Evolutionary conservation across 2,888 invertebrate genomes (phyloP).

Genomic region (Pterostichus niger): DNA sequence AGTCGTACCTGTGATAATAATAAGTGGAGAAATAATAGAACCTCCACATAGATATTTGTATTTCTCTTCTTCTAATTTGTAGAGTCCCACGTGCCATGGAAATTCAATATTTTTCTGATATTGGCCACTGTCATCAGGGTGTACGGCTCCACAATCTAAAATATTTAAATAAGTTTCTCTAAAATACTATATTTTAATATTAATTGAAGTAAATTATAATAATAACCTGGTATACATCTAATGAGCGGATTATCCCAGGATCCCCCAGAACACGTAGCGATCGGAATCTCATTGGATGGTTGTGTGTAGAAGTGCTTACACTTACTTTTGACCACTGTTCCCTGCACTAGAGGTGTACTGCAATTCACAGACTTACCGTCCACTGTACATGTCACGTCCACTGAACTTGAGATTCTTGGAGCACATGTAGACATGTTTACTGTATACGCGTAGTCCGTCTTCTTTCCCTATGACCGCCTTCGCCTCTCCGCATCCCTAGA

Average conservation of each 20-base stretch:
- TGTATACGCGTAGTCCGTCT: no score
- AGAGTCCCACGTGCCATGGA: slow-evolving; percentile 8
- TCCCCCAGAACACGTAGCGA: slow-evolving; percentile 56
- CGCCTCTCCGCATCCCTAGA: no score
- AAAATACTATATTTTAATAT: not conserved
- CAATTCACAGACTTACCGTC: slow-evolving; percentile 47
- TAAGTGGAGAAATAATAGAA: not conserved
- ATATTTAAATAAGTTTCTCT: not conserved
- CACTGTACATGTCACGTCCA: slow-evolving; percentile 49
- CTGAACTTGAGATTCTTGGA: slow-evolving; percentile 32
- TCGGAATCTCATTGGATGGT: not conserved
- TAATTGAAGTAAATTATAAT: not conserved
- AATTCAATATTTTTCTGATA: not conserved
- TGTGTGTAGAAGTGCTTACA: slow-evolving; percentile 62
- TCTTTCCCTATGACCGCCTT: no score
- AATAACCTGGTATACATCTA: slow-evolving; percentile 62
- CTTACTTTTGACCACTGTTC: slow-evolving; percentile 53
- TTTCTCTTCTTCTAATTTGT: not conserved
- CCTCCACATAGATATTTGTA: not conserved
- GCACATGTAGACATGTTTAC: slow-evolving; percentile 35
- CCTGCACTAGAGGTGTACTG: slow-evolving; percentile 52
- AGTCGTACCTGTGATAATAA: slow-evolving; percentile 9
- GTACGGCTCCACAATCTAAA: not conserved
- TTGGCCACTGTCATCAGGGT: not conserved
- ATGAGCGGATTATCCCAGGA: slow-evolving; percentile 56